Evolutionary conservation across 2,888 invertebrate genomes (phyloP).

Genomic region (Patella depressa): DNA sequence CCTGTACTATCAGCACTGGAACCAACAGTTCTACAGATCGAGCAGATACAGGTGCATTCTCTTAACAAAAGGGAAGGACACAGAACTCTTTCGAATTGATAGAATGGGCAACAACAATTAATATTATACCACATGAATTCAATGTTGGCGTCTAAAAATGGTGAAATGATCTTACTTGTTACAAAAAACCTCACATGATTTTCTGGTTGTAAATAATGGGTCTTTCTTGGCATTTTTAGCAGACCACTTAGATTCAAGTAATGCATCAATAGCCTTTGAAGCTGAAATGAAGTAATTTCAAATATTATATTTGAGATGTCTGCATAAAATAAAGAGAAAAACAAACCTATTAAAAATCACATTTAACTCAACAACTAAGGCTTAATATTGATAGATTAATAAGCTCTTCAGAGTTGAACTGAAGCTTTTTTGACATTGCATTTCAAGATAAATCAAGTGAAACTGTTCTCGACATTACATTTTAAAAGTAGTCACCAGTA

Average conservation of each 20-base stretch:
- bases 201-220: constrained; percentile 85
- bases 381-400: no score
- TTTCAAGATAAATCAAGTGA: no score
- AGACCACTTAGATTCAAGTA: constrained; percentile 91
- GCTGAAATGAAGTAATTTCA: constrained; percentile 61
- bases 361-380: neutral
- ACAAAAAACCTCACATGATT: constrained; percentile 84
- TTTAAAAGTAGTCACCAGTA: no score
- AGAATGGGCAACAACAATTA: no score
- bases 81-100: no score
- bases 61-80: no score
- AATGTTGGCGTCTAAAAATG: neutral
- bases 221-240: constrained; percentile 79
- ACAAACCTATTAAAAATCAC: neutral
- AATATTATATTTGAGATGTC: neutral
- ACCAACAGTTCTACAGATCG: no score
- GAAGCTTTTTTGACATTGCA: no score
- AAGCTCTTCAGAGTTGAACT: no score
- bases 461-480: no score
- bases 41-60: no score
- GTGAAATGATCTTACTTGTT: constrained; percentile 73
- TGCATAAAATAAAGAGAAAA: neutral
- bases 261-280: constrained; percentile 88
- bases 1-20: no score
- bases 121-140: neutral